Conservation (phyloP, 2,888 invertebrate species). For the Abscondita cerata region DNA sequence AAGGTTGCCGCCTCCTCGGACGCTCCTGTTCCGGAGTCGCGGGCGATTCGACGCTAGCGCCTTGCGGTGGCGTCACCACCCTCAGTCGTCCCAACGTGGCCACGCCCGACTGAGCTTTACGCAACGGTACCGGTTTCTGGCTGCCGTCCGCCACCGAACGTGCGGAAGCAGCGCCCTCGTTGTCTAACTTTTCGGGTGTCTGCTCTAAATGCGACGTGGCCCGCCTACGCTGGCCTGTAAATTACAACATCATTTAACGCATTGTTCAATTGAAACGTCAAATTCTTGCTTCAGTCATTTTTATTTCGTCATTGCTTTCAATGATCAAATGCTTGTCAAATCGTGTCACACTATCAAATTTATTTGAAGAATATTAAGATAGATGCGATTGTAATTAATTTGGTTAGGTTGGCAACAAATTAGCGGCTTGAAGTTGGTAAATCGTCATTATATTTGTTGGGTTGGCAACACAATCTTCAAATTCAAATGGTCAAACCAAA, state of each 20-base stretch:
- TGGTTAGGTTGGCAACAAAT: too few relatives aligned
- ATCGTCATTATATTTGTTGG: too few relatives aligned
- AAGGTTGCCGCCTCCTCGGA: slow-evolving; percentile 51
- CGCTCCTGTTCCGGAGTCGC: slow-evolving; percentile 57
- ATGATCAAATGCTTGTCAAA: too few relatives aligned
- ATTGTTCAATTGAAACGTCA: too few relatives aligned
- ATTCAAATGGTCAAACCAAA: too few relatives aligned
- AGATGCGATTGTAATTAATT: too few relatives aligned
- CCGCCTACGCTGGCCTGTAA: slow-evolving; percentile 53
- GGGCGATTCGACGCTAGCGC: slow-evolving; percentile 50
- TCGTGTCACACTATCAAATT: too few relatives aligned
- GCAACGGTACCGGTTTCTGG: slow-evolving; percentile 53
- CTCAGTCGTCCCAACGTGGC: slow-evolving; percentile 77
- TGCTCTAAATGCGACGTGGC: slow-evolving; percentile 57
- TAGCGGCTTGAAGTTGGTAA: too few relatives aligned
- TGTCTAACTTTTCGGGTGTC: slow-evolving; percentile 63
- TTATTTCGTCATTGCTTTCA: too few relatives aligned
- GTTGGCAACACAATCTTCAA: too few relatives aligned
- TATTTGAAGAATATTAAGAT: too few relatives aligned
- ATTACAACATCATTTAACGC: slow-evolving; percentile 14
- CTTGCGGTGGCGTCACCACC: slow-evolving; percentile 64
- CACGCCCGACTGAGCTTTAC: slow-evolving; percentile 63
- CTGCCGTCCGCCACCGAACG: slow-evolving; percentile 59
- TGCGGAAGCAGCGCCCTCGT: slow-evolving; percentile 69
- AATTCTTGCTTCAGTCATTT: too few relatives aligned